A percentile compares a stretch with the other conserved stretches of the same genome.
Conservation (phyloP, 37 sponge, comb jelly and placozoan species). For the Tethya wilhelma region DNA sequence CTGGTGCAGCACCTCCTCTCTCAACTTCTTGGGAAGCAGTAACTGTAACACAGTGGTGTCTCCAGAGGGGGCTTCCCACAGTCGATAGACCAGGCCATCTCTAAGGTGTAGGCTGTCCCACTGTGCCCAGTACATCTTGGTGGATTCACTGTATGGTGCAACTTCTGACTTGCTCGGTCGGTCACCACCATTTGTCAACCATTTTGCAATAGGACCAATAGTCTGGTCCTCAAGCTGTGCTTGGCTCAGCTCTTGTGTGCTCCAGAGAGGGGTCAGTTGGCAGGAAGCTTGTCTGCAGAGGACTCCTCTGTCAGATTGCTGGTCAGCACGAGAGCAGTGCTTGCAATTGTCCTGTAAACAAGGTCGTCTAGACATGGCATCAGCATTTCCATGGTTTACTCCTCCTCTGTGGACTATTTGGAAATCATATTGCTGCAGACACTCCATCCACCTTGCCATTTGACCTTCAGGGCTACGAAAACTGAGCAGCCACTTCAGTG, state of each 20-base stretch:
- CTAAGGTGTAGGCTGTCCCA: conserved; percentile 43
- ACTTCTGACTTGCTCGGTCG: neutral
- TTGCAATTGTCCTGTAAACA: too few relatives aligned
- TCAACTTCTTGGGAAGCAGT: conserved; percentile 13
- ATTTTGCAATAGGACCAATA: too few relatives aligned
- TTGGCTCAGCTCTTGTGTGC: too few relatives aligned
- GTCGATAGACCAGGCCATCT: conserved; percentile 54
- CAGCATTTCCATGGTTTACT: conserved; percentile 43
- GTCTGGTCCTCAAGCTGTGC: too few relatives aligned
- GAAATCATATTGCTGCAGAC: conserved; percentile 52
- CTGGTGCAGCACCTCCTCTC: neutral
- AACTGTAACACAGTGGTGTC: conserved; percentile 13
- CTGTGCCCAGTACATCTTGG: conserved; percentile 25
- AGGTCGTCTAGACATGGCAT: conserved; percentile 48
- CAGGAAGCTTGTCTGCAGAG: too few relatives aligned
- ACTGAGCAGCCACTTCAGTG: conserved; percentile 59
- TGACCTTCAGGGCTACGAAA: conserved; percentile 66
- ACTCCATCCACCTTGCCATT: conserved; percentile 55
- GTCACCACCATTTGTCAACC: neutral
- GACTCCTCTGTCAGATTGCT: too few relatives aligned
- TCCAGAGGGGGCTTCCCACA: conserved; percentile 25
- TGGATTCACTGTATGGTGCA: neutral
- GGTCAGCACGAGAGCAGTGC: too few relatives aligned
- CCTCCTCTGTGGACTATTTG: conserved; percentile 43
- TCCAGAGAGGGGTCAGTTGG: too few relatives aligned